Evolutionary conservation across 2,797 vertebrate genomes (phyloP), one percentile per base, ranked within the genome.

Genomic region (Takifugu rubripes): DNA sequence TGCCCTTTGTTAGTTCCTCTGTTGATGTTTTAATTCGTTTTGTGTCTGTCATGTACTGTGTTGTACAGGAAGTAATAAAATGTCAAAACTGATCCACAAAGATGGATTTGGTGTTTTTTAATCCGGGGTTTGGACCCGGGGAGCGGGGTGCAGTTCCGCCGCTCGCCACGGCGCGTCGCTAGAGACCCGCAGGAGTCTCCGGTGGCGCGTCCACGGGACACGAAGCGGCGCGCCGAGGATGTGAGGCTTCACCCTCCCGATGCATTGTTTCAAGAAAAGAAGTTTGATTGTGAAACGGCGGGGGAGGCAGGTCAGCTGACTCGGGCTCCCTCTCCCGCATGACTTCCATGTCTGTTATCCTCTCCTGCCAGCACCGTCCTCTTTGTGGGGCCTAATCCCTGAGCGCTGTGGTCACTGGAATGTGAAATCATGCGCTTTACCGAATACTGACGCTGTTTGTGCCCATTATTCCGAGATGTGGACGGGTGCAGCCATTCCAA

Each of bases 31-130:
- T 87, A 66, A 46, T 74, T 79, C 59, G 72, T 72, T 84, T 75
- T 73, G 68, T 81, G 72, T 84, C 54, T 79, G 71, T 81, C 78
- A 79, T 83, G 81, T 90, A 85, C 75, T 16, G 79, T 84, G 82
- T 64, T 83, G 78, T 86, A 85, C 87, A 89, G 85, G 81, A 81
- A 83, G 76, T 82, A 92, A 92, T 90, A 88, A 90, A 89, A 89
- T 70, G 63, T 75, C 68, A 68, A 79, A 73, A 43, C 40, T 76
- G 49, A 64, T 72, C 52, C 66, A 47, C 56, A 43, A 56, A 14
- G 61, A 40, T 59, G 29, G 5, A 10, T 59, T 24, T 26, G 48
- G 40, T 43, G 15, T 5, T 8, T 1, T 40, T 21, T 44, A 54
- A 14, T 4, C 44, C 14, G 65, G 60, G 16, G 5, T 46, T 31